Base-by-base conservation (phyloP, 2,888 invertebrate species). In the Protophormia terraenovae region DNA sequence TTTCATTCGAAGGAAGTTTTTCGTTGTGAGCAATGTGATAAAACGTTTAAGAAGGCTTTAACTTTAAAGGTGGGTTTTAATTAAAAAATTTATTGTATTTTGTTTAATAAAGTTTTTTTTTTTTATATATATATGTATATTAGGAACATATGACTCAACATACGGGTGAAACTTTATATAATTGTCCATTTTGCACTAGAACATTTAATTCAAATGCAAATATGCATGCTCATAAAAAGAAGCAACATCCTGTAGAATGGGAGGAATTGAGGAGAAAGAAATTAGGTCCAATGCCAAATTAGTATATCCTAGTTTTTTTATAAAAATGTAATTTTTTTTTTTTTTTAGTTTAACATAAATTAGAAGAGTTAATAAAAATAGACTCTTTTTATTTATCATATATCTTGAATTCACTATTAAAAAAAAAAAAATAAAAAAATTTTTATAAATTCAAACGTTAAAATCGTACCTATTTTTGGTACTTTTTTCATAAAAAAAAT, bases 171-270 rank as follows among this genome's bases (percentile, higher is more conserved):
- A 91, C 91, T 38, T 87, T 93, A 6, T 93, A 93, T 86, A 91
- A 90, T 60, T 93, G 93, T 60, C 91, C 91, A 0, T 91, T 92
- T 81, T 93, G 93, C 75, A 89, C 92, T 0, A 91, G 91, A 86
- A 93, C 92, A 3, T 93, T 93, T 85, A 93, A 92, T 82, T 92
- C 92, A 10, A 91, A 91, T 88, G 92, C 92, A 5, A 93, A 92
- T 83, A 91, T 92, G 90, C 92, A 92, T 84, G 89, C 92, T 2
- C 93, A 93, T 87, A 89, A 91, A 41, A 92, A 92, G 69, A 92
- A 92, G 66, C 88, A 89, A n/a, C 93, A 93, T 89, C 90, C 91
- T 38, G 88, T 89, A 58, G 92, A 92, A 88, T 92, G 87, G 87
- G 84, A 87, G 22, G 89, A 88, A 64, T 89, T 90, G 90, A 89